A percentile compares a stretch with the other conserved stretches of the same genome.
These are phyloP conservation scores for Nyctereutes procyonoides DNA, from an alignment of 2,113 vertebrate genomes.

Conservation along the genomic window DNA sequence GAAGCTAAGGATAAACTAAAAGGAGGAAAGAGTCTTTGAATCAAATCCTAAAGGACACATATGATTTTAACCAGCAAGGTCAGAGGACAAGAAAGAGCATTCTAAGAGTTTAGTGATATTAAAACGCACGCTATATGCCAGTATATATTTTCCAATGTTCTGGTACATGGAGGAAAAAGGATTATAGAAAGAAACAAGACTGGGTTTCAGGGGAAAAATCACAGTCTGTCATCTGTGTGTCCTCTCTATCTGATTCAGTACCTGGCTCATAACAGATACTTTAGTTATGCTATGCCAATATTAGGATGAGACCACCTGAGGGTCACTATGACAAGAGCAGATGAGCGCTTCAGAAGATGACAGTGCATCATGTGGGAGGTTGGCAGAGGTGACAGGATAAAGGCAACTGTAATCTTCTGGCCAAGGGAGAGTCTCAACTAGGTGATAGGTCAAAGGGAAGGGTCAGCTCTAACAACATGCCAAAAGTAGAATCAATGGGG, in stretches of 20 bases:
- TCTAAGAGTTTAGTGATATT: not conserved
- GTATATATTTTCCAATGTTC: not conserved
- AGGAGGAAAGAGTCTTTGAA: constrained; percentile 4
- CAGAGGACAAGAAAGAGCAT: not conserved
- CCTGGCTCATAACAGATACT: not conserved
- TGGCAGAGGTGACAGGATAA: not conserved
- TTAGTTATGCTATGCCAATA: not conserved
- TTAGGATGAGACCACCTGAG: not conserved
- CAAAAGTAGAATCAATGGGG: not conserved
- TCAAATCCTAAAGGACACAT: not conserved
- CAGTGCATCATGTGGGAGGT: not conserved
- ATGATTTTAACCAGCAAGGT: not conserved
- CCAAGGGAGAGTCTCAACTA: not conserved
- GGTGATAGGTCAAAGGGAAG: not conserved
- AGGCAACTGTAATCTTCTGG: not conserved
- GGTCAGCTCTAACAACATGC: not conserved
- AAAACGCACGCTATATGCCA: not conserved
- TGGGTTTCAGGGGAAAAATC: not conserved
- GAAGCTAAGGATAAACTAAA: constrained; percentile 36
- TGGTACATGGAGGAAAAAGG: not conserved
- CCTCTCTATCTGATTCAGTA: not conserved
- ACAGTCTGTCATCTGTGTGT: not conserved
- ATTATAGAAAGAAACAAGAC: not conserved
- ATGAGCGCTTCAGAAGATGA: not conserved
- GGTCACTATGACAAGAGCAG: not conserved